Conservation (phyloP, 2,113 vertebrate genomes). For the zebrafish (Danio rerio) region GRCz12tu NC_133183.1:14318501-14319000, state of each 20-base stretch:
- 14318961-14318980: too few relatives aligned
- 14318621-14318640: slow-evolving; percentile 16
- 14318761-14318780: not conserved
- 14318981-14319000: too few relatives aligned
- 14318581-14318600: not conserved
- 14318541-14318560: not conserved
- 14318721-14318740: slow-evolving; percentile 18
- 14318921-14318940: too few relatives aligned
- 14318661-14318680: not conserved
- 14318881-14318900: too few relatives aligned
- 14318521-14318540: not conserved
- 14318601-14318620: slow-evolving; percentile 13
- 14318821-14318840: not conserved
- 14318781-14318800: not conserved
- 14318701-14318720: not conserved
- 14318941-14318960: too few relatives aligned
- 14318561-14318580: not conserved
- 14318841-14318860: not conserved
- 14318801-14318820: not conserved
- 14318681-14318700: not conserved
- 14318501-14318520: not conserved
- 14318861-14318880: not conserved
- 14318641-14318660: slow-evolving; percentile 5
- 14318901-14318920: too few relatives aligned
- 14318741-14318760: not conserved